Evolutionary conservation across 2,888 invertebrate genomes (phyloP).

Genomic region (Synergus japonicus): DNA sequence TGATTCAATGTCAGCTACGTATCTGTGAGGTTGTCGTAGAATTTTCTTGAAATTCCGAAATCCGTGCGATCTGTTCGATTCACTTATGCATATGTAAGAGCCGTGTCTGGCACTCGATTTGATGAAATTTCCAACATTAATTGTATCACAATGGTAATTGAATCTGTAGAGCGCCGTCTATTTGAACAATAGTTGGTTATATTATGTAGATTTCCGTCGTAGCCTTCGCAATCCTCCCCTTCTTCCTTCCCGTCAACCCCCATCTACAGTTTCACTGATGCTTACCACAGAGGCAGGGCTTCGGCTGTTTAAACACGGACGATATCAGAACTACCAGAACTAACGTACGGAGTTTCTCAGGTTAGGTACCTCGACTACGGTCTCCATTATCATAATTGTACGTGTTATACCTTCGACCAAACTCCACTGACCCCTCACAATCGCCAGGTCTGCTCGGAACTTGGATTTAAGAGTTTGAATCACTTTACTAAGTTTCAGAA

Average conservation of each 20-base stretch:
- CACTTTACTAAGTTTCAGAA: constrained; percentile 13
- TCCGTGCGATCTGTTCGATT: constrained; percentile 72
- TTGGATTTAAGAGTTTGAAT: constrained; percentile 36
- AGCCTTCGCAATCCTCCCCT: constrained; percentile 68
- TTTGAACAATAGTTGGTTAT: constrained; percentile 78
- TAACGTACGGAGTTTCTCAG: constrained; percentile 66
- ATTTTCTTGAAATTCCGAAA: constrained; percentile 62
- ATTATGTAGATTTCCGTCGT: constrained; percentile 77
- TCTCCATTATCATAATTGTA: constrained; percentile 76
- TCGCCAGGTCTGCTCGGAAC: constrained; percentile 1
- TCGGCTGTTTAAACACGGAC: constrained; percentile 77
- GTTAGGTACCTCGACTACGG: constrained; percentile 58
- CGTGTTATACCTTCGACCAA: constrained; percentile 56
- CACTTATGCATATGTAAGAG: constrained; percentile 77
- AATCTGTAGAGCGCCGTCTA: constrained; percentile 77
- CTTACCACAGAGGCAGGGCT: constrained; percentile 64
- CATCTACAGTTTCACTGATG: constrained; percentile 61
- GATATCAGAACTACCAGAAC: constrained; percentile 76
- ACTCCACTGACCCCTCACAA: constrained; percentile 49
- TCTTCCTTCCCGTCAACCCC: constrained; percentile 59
- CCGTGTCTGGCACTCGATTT: constrained; percentile 75
- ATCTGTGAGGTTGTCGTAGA: constrained; percentile 28
- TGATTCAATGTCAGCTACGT: constrained; percentile 18
- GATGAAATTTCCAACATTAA: constrained; percentile 78
- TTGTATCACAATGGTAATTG: constrained; percentile 78